Evolutionary conservation across 35 echinoderm and acorn worm species (phyloP).

Genomic region (Apostichopus japonicus): DNA sequence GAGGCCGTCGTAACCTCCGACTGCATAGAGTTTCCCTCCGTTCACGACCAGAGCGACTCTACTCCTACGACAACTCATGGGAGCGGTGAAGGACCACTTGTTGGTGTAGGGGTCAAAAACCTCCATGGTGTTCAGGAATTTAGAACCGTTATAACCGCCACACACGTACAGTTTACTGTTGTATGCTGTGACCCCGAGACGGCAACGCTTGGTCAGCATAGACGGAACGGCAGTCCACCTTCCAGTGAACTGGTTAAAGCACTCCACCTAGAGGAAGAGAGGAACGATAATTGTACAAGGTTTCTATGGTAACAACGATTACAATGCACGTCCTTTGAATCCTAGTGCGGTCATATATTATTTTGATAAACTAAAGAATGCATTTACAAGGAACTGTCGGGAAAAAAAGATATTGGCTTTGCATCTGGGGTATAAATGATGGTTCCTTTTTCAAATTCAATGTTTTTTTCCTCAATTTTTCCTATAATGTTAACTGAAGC

Average conservation of each 20-base stretch:
- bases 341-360: too few species aligned
- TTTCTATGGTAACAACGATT: too few species aligned
- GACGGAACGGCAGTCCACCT: constrained; percentile 91
- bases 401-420: too few species aligned
- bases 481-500: too few species aligned
- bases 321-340: too few species aligned
- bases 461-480: too few species aligned
- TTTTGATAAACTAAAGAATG: too few species aligned
- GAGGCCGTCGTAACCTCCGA: constrained; percentile 94
- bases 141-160: constrained; percentile 95
- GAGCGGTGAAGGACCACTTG: constrained; percentile 75
- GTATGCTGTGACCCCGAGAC: constrained; percentile 90
- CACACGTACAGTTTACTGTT: constrained; percentile 97
- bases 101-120: constrained; percentile 94
- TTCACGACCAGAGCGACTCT: constrained; percentile 93
- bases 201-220: constrained; percentile 93
- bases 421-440: too few species aligned
- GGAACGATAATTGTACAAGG: neutral
- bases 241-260: constrained; percentile 97
- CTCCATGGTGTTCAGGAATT: constrained; percentile 94
- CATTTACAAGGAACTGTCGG: too few species aligned
- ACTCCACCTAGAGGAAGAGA: constrained; percentile 79
- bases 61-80: constrained; percentile 90
- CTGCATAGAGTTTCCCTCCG: constrained; percentile 85
- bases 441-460: too few species aligned